Base-by-base conservation (phyloP, 2,888 invertebrate species). In the Amphipoea oculea region DNA sequence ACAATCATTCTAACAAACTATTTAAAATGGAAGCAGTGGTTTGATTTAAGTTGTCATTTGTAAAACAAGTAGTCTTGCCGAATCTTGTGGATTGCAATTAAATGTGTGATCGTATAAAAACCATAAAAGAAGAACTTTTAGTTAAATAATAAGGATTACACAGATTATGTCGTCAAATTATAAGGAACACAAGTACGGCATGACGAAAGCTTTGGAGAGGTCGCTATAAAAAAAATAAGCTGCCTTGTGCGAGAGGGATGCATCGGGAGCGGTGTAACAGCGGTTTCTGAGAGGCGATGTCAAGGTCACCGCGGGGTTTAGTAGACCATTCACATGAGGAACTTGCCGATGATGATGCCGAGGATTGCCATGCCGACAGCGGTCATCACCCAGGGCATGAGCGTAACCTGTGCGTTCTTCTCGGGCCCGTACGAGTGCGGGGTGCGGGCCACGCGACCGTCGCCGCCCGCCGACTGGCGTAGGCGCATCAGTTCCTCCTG, bases 291-390 rank as follows among this genome's bases (percentile, higher is more conserved):
- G 93, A 92, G 93, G 91, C 88, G 92, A 89, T 90, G 91, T 89
- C 88, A 91, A 83, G 92, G 92, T 92, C 92, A 92, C 92, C 94
- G 94, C 92, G 89, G 92, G 87, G 90, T 90, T 91, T 90, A 91
- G 80, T 82, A 72, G 89, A 82, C 88, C 93, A 97, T 98, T 98
- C 98, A 98, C 97, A 98, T 98, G 96, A 98, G 96, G 97, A 98
- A 98, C 97, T 98, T 98, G 94, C 98, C 98, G 95, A 98, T 97
- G 94, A 98, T 97, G 93, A 98, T 97, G 94, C 98, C 98, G 93
- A 98, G 94, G 88, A 98, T 94, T 89, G 98, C 98, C 96, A 98
- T 97, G 91, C 97, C 97, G 91, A 98, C 94, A 87, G 98, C 98
- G 89, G 98, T 95, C 90, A 97, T 97, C 89, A 98, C 95, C 96